Base-by-base conservation (phyloP, 2,113 vertebrate genomes). In the Callionymus lyra region DNA sequence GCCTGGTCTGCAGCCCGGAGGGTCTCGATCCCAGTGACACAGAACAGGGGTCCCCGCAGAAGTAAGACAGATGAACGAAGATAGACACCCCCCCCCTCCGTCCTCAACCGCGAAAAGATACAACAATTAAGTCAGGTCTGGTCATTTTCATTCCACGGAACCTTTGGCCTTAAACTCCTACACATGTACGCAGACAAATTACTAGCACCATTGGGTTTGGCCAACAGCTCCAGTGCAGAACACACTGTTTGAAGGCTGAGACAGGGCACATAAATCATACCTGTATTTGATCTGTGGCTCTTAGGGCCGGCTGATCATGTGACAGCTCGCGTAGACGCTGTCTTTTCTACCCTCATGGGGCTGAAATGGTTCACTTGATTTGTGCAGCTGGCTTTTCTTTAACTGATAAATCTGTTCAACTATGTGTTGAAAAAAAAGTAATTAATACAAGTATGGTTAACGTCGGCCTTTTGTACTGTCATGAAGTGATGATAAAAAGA, bases 231-330 rank as follows among this genome's bases (percentile, higher is more conserved):
- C 44, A 36, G 35, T 15, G 60, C 36, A 71, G 79, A 86, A 85
- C 82, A 53, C 53, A 59, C 38, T 10, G 41, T 44, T 50, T 66
- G 70, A 86, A 83, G 57, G 72, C 82, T 82, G 51, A 82, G 77
- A 73, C 70, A 88, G 81, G 68, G 70, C 82, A 87, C 89, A 94
- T 94, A 90, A 94, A 94, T 93, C 91, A 91, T 91, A 91, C 89
- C 90, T 90, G 90, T 85, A 87, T 86, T 84, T 78, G 82, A 91
- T 92, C 84, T 84, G 81, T 74, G 84, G 84, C 76, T 81, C 84
- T 86, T 85, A 84, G 88, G 76, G 78, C 74, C 70, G 80, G 83
- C 62, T 68, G 72, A 50, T 17, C 39, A 40, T 31, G 38, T 61
- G 68, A 72, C 70, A 67, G 66, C 68, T 11, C 43, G 56, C 65